Percentiles rank a stretch among this genome's conserved stretches.
Conservation (phyloP, 2,888 invertebrate genomes). For the Machimus atricapillus region DNA sequence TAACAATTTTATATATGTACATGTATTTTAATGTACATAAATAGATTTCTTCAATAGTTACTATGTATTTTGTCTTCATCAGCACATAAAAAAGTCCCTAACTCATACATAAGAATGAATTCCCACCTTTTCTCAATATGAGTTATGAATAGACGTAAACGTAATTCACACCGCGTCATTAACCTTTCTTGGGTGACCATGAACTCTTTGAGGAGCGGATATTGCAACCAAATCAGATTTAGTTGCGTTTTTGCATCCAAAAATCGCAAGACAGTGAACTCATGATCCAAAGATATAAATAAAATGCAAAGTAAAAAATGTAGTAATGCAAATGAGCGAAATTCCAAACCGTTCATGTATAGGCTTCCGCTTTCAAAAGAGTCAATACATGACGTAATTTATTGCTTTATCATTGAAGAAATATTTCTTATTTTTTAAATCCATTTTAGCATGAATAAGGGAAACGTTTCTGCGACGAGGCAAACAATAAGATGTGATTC, state of each 20-base stretch:
- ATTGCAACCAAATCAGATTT: not conserved
- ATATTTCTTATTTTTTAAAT: not conserved
- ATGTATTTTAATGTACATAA: too few species aligned
- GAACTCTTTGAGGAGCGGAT: not conserved
- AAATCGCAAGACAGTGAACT: not conserved
- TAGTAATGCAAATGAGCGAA: not conserved
- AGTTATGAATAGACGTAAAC: not conserved
- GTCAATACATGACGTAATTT: not conserved
- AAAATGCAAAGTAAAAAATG: not conserved
- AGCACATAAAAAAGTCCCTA: too few species aligned
- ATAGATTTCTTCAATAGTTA: too few species aligned
- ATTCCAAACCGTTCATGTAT: not conserved
- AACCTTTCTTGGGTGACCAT: not conserved
- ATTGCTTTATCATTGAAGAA: not conserved
- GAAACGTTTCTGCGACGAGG: not conserved
- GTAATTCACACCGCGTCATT: not conserved
- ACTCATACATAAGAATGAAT: too few species aligned
- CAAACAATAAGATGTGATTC: not conserved
- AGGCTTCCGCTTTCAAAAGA: not conserved
- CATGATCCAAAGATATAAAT: not conserved
- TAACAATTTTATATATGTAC: too few species aligned
- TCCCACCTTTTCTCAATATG: not conserved
- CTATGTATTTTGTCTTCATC: too few species aligned
- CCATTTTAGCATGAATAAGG: not conserved
- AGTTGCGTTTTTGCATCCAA: not conserved